Evolutionary conservation across 1,140 invertebrate genomes (phyloP).

Genomic region (Drosophila miranda): DNA sequence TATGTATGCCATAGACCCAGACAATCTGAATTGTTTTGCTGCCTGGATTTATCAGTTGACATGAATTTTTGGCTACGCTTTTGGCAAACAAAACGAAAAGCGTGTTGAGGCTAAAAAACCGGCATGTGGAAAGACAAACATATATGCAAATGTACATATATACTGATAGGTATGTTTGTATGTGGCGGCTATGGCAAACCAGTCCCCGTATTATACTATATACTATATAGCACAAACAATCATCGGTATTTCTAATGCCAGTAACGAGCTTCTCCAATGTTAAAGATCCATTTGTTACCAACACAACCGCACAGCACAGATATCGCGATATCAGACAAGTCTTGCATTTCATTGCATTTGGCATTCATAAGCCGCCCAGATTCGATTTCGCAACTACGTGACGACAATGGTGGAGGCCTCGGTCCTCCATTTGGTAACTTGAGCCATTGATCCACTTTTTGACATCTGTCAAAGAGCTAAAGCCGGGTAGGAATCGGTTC

Average conservation of each 20-base stretch:
- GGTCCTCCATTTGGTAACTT: constrained; percentile 20
- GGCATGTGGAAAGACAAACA: constrained; percentile 6
- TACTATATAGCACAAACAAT: constrained; percentile 39
- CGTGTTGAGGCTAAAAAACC: constrained; percentile 35
- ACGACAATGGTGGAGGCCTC: constrained; percentile 19
- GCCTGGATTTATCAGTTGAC: constrained; percentile 38
- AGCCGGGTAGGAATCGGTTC: not conserved
- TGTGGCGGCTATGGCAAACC: constrained; percentile 17
- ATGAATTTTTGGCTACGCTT: constrained; percentile 26
- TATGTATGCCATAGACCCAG: constrained; percentile 44
- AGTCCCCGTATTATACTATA: constrained; percentile 12
- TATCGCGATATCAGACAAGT: constrained; percentile 15
- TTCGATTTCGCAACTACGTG: constrained; percentile 32
- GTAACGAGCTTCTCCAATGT: constrained; percentile 19
- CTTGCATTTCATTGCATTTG: constrained; percentile 52
- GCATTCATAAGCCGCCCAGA: constrained; percentile 43
- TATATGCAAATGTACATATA: constrained; percentile 4
- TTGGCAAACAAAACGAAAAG: constrained; percentile 29
- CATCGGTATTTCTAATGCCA: constrained; percentile 54
- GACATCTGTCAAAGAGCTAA: constrained; percentile 36
- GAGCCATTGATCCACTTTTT: constrained; percentile 28
- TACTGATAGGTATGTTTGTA: constrained; percentile 3
- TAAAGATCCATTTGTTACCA: constrained; percentile 33
- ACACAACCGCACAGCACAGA: constrained; percentile 7
- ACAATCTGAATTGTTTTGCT: constrained; percentile 24